Evolutionary conservation across 2,888 invertebrate genomes (phyloP), one percentile per base, ranked within the genome.

Genomic region (Hydrotaea cyrtoneurina): DNA sequence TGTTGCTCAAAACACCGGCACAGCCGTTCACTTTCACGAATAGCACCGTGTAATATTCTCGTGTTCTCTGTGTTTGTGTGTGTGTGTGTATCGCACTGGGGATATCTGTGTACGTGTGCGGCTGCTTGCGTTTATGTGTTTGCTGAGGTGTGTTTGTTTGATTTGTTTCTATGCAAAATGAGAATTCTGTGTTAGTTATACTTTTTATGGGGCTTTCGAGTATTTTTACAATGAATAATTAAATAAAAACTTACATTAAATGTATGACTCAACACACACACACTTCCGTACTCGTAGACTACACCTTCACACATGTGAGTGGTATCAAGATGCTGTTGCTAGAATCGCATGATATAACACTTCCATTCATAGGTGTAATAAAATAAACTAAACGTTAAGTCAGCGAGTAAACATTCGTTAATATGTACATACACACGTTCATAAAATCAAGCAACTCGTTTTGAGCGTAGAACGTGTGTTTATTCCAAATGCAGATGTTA

Each of bases 191-290:
- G 50, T 59, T 59, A 62, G 71, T 77, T 69, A 57, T 77, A 78
- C 31, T 55, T 73, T 73, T 77, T 77, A 80, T 80, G 31, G 39
- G 66, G 57, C 83, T 83, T 77, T 77, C 39, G 69, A 80, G 80
- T 80, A 77, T 80, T 69, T 69, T 80, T 66, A 80, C 74, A 77
- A 83, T 80, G 80, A 83, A 83, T 83, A 83, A 83, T 83, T 83
- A 80, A 80, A 83, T 83, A 57, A 73, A 83, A 83, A 80, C 79
- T 77, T 76, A 77, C 83, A 83, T 80, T 73, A 76, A 76, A 76
- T 79, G 64, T 62, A 78, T 81, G 73, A 73, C 57, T 66, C 39
- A 15, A n/a, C 74, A 69, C 26, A 50, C 21, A 31, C 39, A 66
- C 46, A 66, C 36, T 26, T 13, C 8, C 50, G 43, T 7, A 13